Evolutionary conservation across 2,113 vertebrate genomes (phyloP).

Genomic region (Peromyscus leucopus): DNA sequence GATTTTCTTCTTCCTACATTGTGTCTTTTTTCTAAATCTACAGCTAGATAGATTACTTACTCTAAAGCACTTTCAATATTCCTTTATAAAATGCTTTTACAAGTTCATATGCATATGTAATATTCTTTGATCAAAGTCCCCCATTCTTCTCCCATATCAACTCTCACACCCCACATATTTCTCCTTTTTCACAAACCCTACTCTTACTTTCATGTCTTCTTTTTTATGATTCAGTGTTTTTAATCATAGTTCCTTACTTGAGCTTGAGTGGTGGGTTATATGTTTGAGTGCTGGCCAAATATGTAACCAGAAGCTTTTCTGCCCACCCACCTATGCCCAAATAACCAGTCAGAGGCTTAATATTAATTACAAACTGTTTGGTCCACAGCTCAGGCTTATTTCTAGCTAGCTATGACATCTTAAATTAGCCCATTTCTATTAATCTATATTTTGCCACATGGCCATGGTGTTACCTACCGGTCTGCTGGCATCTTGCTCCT

Average conservation of each 20-base stretch:
- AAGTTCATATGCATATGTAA: not conserved
- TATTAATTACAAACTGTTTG: too few relatives aligned
- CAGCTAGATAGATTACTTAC: not conserved
- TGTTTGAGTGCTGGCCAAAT: too few relatives aligned
- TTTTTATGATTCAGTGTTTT: not conserved
- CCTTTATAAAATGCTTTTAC: not conserved
- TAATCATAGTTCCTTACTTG: not conserved
- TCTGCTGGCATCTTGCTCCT: too few relatives aligned
- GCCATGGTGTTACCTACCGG: too few relatives aligned
- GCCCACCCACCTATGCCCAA: too few relatives aligned
- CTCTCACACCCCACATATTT: not conserved
- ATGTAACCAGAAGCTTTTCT: too few relatives aligned
- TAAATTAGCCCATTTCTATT: too few relatives aligned
- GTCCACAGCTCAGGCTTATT: too few relatives aligned
- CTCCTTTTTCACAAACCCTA: accelerated
- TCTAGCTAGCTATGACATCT: too few relatives aligned
- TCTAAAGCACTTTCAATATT: not conserved
- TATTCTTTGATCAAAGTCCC: not conserved
- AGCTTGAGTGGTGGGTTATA: not conserved
- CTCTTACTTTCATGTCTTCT: not conserved
- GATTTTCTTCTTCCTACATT: not conserved
- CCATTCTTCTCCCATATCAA: not conserved
- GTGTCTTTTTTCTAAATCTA: not conserved
- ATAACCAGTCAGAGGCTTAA: too few relatives aligned
- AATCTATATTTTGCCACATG: too few relatives aligned